phyloP scores from a whole-genome alignment of 2,113 vertebrate genomes.

The Catharus fuscescens region DNA sequence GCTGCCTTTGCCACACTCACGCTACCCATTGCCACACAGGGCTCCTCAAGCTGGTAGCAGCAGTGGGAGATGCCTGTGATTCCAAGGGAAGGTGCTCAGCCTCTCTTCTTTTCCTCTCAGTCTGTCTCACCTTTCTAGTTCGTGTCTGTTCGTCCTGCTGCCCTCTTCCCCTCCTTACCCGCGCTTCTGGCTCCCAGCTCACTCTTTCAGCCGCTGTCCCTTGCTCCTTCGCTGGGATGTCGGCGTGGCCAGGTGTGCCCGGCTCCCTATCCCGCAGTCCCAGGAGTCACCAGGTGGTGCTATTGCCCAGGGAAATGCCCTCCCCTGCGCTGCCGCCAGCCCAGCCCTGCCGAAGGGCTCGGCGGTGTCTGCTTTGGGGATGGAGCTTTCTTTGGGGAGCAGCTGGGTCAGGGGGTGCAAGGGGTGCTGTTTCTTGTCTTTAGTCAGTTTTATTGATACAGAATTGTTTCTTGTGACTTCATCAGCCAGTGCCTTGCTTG shows the following conservation, averaged over 20 bases:
- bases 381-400: background rate
- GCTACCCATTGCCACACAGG: background rate
- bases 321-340: fast-evolving
- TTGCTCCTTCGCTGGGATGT: too few species aligned
- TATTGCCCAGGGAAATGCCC: slow-evolving; percentile 33
- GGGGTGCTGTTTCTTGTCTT: background rate
- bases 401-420: fast-evolving
- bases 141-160: background rate
- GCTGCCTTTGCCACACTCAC: background rate
- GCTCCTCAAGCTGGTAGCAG: background rate
- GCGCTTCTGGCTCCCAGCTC: too few species aligned
- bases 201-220: too few species aligned
- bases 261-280: background rate
- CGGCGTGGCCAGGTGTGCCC: too few species aligned
- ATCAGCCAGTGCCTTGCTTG: background rate
- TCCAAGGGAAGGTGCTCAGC: background rate
- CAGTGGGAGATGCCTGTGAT: background rate
- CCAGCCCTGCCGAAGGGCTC: background rate
- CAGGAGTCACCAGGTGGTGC: slow-evolving; percentile 58
- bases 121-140: background rate
- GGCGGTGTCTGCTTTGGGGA: background rate
- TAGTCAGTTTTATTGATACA: background rate
- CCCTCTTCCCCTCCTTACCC: background rate
- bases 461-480: background rate
- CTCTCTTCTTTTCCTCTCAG: background rate